A percentile compares a stretch with the other conserved stretches of the same genome.
These are phyloP conservation scores for Heloderma charlesbogerti DNA, from an alignment of 2,113 vertebrate genomes.

Conservation along the genomic window DNA sequence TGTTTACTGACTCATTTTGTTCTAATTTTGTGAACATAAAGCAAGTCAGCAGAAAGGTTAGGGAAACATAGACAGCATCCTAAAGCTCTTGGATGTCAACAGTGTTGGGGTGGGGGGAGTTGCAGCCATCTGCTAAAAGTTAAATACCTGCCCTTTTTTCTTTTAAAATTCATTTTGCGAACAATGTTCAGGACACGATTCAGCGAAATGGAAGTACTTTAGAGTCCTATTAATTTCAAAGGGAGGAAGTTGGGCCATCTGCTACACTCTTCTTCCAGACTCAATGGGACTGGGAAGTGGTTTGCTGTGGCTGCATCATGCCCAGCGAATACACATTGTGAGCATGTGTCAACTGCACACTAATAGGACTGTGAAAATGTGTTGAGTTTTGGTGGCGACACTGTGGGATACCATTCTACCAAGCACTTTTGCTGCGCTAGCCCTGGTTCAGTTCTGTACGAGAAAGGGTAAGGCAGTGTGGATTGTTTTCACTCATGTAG, in stretches of 20 bases:
- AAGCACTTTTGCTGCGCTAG: neutral
- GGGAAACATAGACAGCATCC: conserved; percentile 13
- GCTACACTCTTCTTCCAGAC: neutral
- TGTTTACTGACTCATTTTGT: conserved; percentile 23
- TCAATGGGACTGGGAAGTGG: neutral
- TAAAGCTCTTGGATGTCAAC: conserved; percentile 6
- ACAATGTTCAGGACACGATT: neutral
- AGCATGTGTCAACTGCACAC: neutral
- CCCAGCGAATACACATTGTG: neutral
- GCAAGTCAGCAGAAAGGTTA: conserved; percentile 9
- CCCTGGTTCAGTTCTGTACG: neutral
- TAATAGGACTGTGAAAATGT: neutral
- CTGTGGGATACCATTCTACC: no score
- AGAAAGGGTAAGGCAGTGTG: no score
- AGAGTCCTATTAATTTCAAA: neutral
- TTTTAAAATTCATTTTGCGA: neutral
- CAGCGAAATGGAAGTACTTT: neutral
- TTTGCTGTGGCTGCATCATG: neutral
- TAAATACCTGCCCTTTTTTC: conserved; percentile 27
- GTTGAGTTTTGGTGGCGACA: neutral
- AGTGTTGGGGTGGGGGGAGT: conserved; percentile 7
- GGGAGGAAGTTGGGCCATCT: neutral
- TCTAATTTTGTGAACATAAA: neutral
- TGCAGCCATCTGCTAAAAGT: neutral
- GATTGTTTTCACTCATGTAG: neutral